phyloP scores from a whole-genome alignment of 2,888 invertebrate species.

The Neoascia interrupta region DNA sequence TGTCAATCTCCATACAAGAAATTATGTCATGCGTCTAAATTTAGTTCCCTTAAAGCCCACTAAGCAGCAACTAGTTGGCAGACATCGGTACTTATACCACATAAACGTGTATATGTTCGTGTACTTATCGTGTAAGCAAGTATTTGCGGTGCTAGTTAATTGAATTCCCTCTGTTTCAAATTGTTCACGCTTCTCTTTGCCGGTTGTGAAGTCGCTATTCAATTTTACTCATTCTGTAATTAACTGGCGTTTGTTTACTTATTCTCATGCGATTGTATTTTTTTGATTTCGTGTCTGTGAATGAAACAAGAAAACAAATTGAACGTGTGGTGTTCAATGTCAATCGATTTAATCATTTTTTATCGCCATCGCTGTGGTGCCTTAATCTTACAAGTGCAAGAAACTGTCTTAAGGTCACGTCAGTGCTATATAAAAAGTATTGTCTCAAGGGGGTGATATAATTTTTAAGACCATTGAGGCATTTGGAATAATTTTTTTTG shows the following conservation, averaged over 20 bases:
- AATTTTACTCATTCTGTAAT: constrained; percentile 21
- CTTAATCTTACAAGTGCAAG: constrained; percentile 4
- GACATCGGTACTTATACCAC: background rate
- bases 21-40: constrained; percentile 67
- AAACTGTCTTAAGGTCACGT: constrained; percentile 24
- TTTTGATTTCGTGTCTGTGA: background rate
- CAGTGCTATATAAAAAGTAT: background rate
- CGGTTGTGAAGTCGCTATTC: background rate
- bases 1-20: constrained; percentile 34
- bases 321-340: constrained; percentile 13
- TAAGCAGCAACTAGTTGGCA: constrained; percentile 44
- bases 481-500: no score
- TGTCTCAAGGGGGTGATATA: no score
- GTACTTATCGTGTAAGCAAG: background rate
- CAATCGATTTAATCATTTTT: constrained; percentile 17
- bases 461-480: no score
- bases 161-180: constrained; percentile 32
- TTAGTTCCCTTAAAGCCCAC: constrained; percentile 36
- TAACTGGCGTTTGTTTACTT: constrained; percentile 50
- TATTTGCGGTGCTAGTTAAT: background rate
- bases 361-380: background rate
- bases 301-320: constrained; percentile 5
- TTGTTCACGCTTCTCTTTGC: constrained; percentile 25
- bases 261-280: background rate
- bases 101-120: constrained; percentile 10